Evolutionary conservation across 2,797 vertebrate genomes (phyloP), one percentile per base, ranked within the genome.

Genomic region (Meriones psammophilus): DNA sequence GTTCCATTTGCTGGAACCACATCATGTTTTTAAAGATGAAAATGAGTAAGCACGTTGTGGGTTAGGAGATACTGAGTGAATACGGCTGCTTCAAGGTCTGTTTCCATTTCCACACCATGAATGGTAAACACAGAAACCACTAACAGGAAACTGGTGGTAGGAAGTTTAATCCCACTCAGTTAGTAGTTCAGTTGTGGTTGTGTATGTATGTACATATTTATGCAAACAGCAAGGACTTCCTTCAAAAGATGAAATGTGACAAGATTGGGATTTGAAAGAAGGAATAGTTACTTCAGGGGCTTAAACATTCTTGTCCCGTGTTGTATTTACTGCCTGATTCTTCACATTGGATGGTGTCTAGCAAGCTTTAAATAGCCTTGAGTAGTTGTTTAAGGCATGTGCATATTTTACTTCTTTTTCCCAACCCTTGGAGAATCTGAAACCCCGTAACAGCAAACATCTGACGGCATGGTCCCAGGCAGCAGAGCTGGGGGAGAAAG

Each of bases 161-260:
- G 39, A 91, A 71, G 22, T 84, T 91, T 89, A 79, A 77, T 76
- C 39, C 80, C 60, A 42, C 14, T n/a, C 56, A 58, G 50, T 42
- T 42, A 64, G 56, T 33, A 14, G 20, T 68, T 84, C n/a, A 22
- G n/a, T 0, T 91, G n/a, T 74, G 66, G 36, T 7, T 91, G 2
- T 71, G n/a, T 39, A 13, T 7, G 20, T 10, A 20, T 13, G 78
- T 54, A 6, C 13, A 78, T 39, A 30, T 92, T 84, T 80, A 36
- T 60, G 18, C 62, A 54, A 50, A 17, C 14, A 56, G 30, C 54
- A 77, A 85, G 3, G 14, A 60, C 71, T 92, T 95, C 46, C 56
- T 76, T 89, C 69, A 87, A 90, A 97, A 94, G 68, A 87, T 74
- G 93, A 92, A 92, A 88, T 54, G 36, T 50, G 6, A 95, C 89